phyloP scores from a whole-genome alignment of 2,797 vertebrate genomes.

The Dermochelys coriacea region DNA sequence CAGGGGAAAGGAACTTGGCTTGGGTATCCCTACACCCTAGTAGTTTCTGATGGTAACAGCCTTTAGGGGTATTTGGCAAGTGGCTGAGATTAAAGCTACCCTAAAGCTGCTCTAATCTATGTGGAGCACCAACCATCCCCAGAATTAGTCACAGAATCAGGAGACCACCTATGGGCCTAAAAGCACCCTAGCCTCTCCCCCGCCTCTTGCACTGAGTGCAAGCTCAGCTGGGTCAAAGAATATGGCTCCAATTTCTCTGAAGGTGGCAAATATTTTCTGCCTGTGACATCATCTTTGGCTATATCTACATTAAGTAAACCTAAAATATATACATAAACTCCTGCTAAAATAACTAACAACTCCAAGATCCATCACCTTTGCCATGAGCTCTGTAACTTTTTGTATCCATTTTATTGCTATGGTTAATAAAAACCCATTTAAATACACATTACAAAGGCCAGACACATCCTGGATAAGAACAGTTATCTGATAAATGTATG shows the following conservation, averaged over 20 bases:
- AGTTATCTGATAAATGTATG: conserved; percentile 53
- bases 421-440: conserved; percentile 39
- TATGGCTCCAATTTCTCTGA: background rate
- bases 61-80: background rate
- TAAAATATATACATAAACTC: conserved; percentile 43
- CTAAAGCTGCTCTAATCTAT: background rate
- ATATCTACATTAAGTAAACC: conserved; percentile 27
- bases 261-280: conserved; percentile 23
- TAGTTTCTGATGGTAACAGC: background rate
- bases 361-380: conserved; percentile 29
- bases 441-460: conserved; percentile 19
- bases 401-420: conserved; percentile 58
- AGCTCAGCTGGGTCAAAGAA: background rate
- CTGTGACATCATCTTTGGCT: conserved; percentile 4
- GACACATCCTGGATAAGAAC: conserved; percentile 57
- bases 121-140: background rate
- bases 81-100: background rate
- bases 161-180: background rate
- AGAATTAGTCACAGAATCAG: background rate
- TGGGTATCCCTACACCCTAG: background rate
- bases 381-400: conserved; percentile 37
- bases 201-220: background rate
- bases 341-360: conserved; percentile 52
- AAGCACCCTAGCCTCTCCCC: background rate
- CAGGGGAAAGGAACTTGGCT: background rate